Evolutionary conservation across 2,888 invertebrate genomes (phyloP).

Genomic region (Atrina japonica): DNA sequence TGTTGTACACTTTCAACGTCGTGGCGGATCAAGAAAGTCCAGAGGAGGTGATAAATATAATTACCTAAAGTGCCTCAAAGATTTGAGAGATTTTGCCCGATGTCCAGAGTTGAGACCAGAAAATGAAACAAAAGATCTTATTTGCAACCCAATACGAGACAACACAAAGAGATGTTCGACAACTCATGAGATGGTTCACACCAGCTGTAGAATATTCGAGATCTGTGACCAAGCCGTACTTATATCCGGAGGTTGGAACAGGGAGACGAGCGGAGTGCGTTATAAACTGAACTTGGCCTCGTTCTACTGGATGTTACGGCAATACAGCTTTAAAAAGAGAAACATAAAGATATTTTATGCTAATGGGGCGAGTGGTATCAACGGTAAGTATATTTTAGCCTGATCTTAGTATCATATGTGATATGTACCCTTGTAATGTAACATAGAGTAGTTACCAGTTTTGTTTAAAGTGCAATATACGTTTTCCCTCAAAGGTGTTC

Average conservation of each 20-base stretch:
- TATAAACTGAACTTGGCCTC: conserved; percentile 77
- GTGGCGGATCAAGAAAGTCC: conserved; percentile 28
- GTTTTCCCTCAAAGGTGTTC: background rate
- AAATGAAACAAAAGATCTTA: conserved; percentile 77
- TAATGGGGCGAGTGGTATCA: conserved; percentile 80
- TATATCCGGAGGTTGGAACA: conserved; percentile 83
- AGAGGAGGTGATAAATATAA: conserved; percentile 65
- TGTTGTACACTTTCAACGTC: conserved; percentile 75
- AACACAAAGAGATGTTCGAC: conserved; percentile 81
- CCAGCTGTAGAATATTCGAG: conserved; percentile 81
- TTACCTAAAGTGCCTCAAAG: conserved; percentile 70
- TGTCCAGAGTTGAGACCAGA: conserved; percentile 80
- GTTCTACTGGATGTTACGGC: conserved; percentile 80
- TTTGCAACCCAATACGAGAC: conserved; percentile 81
- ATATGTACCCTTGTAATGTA: too few relatives aligned
- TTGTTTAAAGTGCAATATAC: too few relatives aligned
- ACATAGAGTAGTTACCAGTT: too few relatives aligned
- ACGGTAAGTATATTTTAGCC: conserved; percentile 63
- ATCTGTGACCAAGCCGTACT: conserved; percentile 83
- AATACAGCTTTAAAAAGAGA: conserved; percentile 81
- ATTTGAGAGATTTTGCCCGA: conserved; percentile 76
- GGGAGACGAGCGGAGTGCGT: conserved; percentile 78
- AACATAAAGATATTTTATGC: conserved; percentile 83
- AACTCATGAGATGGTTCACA: conserved; percentile 78
- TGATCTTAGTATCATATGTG: too few relatives aligned